Base-by-base conservation (phyloP, 2,888 invertebrate genomes). In the Steinernema scapterisci region DNA sequence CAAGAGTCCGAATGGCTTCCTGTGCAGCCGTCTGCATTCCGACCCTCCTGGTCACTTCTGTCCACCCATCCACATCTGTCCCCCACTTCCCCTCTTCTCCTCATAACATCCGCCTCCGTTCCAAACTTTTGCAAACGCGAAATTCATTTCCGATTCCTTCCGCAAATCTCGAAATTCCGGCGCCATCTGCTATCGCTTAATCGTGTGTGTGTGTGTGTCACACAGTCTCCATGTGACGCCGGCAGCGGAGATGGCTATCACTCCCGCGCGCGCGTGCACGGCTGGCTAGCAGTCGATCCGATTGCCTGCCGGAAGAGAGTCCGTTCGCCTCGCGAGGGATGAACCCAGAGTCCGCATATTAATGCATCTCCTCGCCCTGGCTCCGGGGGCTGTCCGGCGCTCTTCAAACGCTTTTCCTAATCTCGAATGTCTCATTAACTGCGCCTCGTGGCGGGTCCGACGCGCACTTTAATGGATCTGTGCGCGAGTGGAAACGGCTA, bases 341-440 rank as follows among this genome's bases (percentile, higher is more conserved):
- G 38, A 38, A 38, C 38, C 38, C 38, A 9, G 21, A 6, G 9
- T 63, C 19, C 63, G 63, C 63, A 63, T 63, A 63, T 63, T 63
- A 63, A 63, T 63, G 63, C 31, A 2, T 25, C n/a, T 5, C 5
- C n/a, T 5, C 13, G 48, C 48, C n/a, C 13, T n/a, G n/a, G n/a
- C n/a, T n/a, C n/a, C n/a, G n/a, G n/a, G n/a, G 38, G 38, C 38
- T 38, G 38, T 48, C 63, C 63, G 31, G 19, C 63, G 27, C 63
- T 27, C 31, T 25, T 38, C 27, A 63, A 16, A 25, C 63, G 38
- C 38, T 38, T 38, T 38, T 38, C 38, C 38, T 63, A 63, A 63
- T 63, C 63, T 63, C 63, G 19, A 63, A 63, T 63, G 63, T 63
- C 63, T 63, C 63, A 63, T 63, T 63, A 63, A 31, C 63, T 63